Base-by-base conservation (phyloP, 2,888 invertebrate genomes). In the Lagria hirta region DNA sequence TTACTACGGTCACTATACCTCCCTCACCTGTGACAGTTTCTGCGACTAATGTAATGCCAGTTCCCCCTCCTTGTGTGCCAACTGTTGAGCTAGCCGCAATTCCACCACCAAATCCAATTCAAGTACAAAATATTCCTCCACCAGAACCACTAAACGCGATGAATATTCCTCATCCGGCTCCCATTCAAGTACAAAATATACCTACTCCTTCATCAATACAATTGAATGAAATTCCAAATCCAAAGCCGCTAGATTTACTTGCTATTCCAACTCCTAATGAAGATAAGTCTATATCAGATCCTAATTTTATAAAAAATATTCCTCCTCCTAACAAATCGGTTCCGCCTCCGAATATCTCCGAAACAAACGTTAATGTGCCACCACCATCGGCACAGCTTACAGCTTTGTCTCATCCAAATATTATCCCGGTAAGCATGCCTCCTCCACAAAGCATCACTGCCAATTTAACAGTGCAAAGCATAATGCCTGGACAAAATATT, bases 201-300 rank as follows among this genome's bases (percentile, higher is more conserved):
- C 80, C 81, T 12, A 77, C 80, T 2, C 80, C 82, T 1, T 75
- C 76, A 57, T 78, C 81, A 2, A 72, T 80, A 30, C 76, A 80
- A 49, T 60, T 81, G 30, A 80, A 75, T 57, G 78, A 79, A 52
- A 80, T 81, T 48, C 79, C 80, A 4, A 79, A 79, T 52, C 79
- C 80, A 0, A 78, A 80, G 53, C 80, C 81, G 28, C 64, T 81
- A 58, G 82, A 82, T 57, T 71, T 77, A 32, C 71, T 77, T 53
- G 76, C 77, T 52, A 76, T 79, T 49, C 79, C 80, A 2, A 70
- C 74, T 11, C 74, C 75, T 1, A 66, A 51, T 22, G 69, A 70
- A 35, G 47, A 60, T 10, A 61, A 67, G 16, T 51, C 48, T 18
- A 62, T 66, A 27, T 60, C 68, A 2, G 65, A 68, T 53, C 58